Evolutionary conservation across 2,113 vertebrate species (phyloP), one percentile per base, ranked within the genome.

Genomic region (Astatotilapia flaviijosephi): DNA sequence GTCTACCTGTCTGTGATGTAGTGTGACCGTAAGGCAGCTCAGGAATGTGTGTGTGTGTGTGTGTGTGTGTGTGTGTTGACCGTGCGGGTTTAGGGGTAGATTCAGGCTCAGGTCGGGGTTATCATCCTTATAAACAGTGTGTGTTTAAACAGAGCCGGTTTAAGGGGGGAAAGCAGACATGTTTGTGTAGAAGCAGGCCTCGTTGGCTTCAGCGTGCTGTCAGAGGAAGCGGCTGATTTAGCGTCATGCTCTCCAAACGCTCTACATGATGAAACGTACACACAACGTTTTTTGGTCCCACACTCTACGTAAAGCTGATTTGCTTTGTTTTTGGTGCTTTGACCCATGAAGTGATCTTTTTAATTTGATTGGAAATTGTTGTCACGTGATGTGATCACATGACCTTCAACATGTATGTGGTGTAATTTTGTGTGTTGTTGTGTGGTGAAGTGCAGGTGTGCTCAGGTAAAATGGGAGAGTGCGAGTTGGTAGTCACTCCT

Each of bases 251-350:
- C 33, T 2, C 17, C 19, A 37, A n/a, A 21, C 11, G 19, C 6
- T n/a, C 10, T 37, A 65, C 0, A 23, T 0, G 37, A 70, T 42
- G 13, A 45, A 70, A 42, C 2, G 21, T 10, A 9, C n/a, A 42
- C 5, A 42, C 35, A 4, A 23, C 0, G 12, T 23, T 15, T 15
- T 70, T 70, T 26, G 65, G 65, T 73, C 65, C 65, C 37, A 45
- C 37, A 1, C 8, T 45, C 21, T 15, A 15, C 2, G 8, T 73
- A 2, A 73, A 6, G 0, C 3, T 9, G n/a, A 15, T 26, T 42
- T 9, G 37, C 7, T 42, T 73, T 42, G 7, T 70, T 42, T 70
- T 70, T 42, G 62, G 62, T 68, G 33, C 1, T 15, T 23, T 70
- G 35, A 15, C 21, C 19, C 6, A 40, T 68, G 7, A 42, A 42